Base-by-base conservation (phyloP, 2,113 vertebrate genomes). In the Ageneiosus marmoratus region DNA sequence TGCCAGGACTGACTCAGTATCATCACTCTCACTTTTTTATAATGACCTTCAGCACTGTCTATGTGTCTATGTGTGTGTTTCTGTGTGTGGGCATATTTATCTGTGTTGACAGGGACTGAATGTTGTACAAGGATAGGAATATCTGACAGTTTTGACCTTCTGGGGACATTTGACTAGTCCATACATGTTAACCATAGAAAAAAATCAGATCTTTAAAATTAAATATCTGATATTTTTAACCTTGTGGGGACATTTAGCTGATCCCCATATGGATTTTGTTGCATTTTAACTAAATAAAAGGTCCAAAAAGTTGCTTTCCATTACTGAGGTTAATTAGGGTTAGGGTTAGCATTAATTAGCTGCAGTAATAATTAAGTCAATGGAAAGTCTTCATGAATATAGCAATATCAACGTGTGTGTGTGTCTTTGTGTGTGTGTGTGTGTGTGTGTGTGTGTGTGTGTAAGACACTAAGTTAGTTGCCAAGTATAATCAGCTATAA, bases 1-100 rank as follows among this genome's bases (percentile, higher is more conserved):
- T 85, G 86, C 83, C 87, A 91, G 87, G 86, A n/a, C 58, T 90
- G 91, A 93, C 82, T 87, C 78, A 60, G 84, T 88, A 83, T 83
- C 86, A 80, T 79, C 81, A 79, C 84, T 81, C 62, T 73, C 65
- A 58, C 74, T 84, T 77, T 67, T 80, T 81, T 76, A 69, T 77
- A 84, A 84, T 86, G 85, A 65, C 73, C 83, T 77, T 84, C 67
- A 67, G 53, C 62, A 29, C 13, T 56, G 18, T 69, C 56, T 88
- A 18, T 75, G 73, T 79, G 53, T 78, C 5, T 51, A 48, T 48
- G 22, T 70, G 55, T 81, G 63, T 63, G 67, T 74, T n/a, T 60
- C 13, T 81, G 80, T 60, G 67, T 79, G 55, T 24, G 32, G 44
- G 41, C 20, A 58, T 53, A 18, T 82, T 73, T 67, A 24, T 44